These are phyloP conservation scores for Pelecanoides urinatrix DNA, from an alignment of 2,113 vertebrate species.

Conservation along the genomic window DNA sequence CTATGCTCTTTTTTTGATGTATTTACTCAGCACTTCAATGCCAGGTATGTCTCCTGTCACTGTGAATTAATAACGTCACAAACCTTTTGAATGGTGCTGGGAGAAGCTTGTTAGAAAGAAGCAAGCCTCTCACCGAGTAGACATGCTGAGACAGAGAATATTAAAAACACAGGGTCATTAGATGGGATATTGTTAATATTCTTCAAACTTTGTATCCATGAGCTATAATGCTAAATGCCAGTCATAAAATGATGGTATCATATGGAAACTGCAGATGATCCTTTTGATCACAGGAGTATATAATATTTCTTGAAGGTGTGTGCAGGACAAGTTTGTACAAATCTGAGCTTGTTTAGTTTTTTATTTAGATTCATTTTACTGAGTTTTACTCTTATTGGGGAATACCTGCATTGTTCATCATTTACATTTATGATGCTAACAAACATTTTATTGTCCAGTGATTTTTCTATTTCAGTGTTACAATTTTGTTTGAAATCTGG, in stretches of 20 bases:
- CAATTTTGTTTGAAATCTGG: background rate
- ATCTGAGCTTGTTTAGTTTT: slow-evolving; percentile 28
- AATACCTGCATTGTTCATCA: background rate
- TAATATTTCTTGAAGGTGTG: slow-evolving; percentile 27
- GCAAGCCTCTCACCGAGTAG: background rate
- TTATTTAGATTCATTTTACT: slow-evolving; percentile 23
- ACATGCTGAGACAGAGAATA: background rate
- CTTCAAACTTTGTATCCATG: slow-evolving; percentile 39
- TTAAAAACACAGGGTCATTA: background rate
- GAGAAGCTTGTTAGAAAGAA: background rate
- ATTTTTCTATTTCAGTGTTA: background rate
- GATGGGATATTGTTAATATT: slow-evolving; percentile 40
- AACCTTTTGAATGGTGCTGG: background rate
- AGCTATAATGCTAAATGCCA: slow-evolving; percentile 1
- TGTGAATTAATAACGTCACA: background rate
- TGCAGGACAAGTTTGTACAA: slow-evolving; percentile 20
- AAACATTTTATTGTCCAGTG: background rate
- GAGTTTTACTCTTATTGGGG: slow-evolving; percentile 20
- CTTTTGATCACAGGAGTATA: background rate
- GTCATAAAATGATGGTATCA: slow-evolving; percentile 34
- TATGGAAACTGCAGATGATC: background rate
- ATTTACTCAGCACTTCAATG: background rate
- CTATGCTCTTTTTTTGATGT: background rate
- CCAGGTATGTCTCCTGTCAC: background rate
- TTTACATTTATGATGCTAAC: background rate